Conservation (phyloP, 2,113 vertebrate species). For the Bubo bubo region DNA sequence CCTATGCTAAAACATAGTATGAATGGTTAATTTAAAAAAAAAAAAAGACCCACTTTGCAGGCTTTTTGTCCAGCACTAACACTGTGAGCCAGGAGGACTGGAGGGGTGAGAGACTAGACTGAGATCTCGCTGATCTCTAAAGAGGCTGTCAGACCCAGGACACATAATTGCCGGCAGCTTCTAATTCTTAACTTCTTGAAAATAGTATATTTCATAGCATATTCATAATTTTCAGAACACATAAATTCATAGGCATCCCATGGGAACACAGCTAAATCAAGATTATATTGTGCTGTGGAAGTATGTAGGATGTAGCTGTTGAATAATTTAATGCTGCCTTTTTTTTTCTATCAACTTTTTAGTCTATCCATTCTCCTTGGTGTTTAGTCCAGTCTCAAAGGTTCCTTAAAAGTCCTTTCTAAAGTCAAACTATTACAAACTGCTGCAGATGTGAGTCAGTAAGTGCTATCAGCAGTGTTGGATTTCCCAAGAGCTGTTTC, state of each 20-base stretch:
- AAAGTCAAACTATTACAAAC: neutral
- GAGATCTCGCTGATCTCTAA: neutral
- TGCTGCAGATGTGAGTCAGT: neutral
- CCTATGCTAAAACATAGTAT: neutral
- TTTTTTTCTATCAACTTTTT: neutral
- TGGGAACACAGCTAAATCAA: constrained; percentile 4
- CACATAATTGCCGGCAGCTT: neutral
- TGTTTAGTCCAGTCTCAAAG: neutral
- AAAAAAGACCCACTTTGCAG: accelerated
- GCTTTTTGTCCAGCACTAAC: neutral
- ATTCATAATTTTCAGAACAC: neutral
- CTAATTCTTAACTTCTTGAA: neutral
- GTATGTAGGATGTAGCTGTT: neutral
- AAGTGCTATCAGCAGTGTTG: neutral
- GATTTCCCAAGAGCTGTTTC: neutral
- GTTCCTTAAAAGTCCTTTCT: neutral
- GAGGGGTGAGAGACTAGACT: neutral
- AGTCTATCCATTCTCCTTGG: neutral
- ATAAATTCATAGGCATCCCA: neutral
- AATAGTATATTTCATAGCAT: neutral
- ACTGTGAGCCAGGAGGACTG: accelerated
- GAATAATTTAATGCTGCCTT: constrained; percentile 1
- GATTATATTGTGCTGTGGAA: neutral
- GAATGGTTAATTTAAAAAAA: neutral
- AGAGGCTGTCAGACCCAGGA: neutral